Evolutionary conservation across 1,140 invertebrate species (phyloP).

Genomic region (Bombus confusus): DNA sequence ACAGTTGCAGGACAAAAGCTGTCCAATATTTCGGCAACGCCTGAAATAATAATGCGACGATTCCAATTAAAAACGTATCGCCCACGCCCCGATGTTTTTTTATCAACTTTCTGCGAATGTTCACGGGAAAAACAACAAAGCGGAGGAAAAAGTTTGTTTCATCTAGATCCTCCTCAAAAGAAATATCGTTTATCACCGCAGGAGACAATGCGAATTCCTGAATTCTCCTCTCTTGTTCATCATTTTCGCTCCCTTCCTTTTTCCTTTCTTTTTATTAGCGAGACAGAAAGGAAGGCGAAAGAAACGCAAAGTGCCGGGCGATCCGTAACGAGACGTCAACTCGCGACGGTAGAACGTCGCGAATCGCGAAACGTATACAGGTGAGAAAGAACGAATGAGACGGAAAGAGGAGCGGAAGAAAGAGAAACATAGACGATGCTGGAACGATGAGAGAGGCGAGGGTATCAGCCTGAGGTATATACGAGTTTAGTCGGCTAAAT

Average conservation of each 20-base stretch:
- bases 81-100: not conserved
- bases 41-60: constrained; percentile 12
- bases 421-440: constrained; percentile 6
- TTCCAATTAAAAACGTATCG: not conserved
- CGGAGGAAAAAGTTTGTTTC: not conserved
- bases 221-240: not conserved
- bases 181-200: not conserved
- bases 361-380: constrained; percentile 49
- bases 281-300: not conserved
- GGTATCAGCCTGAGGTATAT: not conserved
- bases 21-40: not conserved
- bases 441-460: not conserved
- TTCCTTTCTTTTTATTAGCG: not conserved
- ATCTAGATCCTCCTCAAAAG: not conserved
- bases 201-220: not conserved
- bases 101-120: not conserved
- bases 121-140: not conserved
- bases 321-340: constrained; percentile 64
- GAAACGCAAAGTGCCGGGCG: constrained; percentile 52
- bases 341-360: constrained; percentile 34
- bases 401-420: constrained; percentile 43
- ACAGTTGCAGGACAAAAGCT: not conserved
- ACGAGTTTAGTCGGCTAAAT: constrained; percentile 67
- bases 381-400: constrained; percentile 45
- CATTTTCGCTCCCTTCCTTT: not conserved